These are phyloP conservation scores for Hypomesus transpacificus DNA, from an alignment of 2,113 vertebrate species.

Conservation along the genomic window DNA sequence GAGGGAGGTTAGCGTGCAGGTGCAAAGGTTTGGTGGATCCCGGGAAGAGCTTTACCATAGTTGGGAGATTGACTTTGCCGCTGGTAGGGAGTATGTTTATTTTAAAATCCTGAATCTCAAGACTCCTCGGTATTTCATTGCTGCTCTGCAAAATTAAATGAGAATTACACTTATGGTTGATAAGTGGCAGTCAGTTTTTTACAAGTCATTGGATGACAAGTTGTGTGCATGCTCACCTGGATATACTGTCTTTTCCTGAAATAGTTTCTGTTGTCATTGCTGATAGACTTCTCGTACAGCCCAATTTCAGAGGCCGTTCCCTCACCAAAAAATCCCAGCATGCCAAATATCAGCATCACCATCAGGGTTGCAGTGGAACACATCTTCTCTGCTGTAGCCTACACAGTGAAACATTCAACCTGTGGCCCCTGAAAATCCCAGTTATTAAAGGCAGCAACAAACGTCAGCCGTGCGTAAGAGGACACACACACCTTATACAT, in stretches of 20 bases:
- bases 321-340: slow-evolving; percentile 27
- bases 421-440: neutral
- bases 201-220: neutral
- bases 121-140: slow-evolving; percentile 55
- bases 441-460: slow-evolving; percentile 48
- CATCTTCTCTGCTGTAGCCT: neutral
- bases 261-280: slow-evolving; percentile 15
- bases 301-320: slow-evolving; percentile 27
- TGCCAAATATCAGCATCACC: slow-evolving; percentile 42
- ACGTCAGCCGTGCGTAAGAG: slow-evolving; percentile 43
- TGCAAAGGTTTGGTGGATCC: slow-evolving; percentile 41
- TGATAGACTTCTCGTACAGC: slow-evolving; percentile 26
- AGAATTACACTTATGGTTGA: neutral
- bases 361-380: slow-evolving; percentile 7
- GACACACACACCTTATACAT: slow-evolving; percentile 14
- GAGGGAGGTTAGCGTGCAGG: slow-evolving; percentile 61
- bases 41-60: slow-evolving; percentile 56
- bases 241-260: slow-evolving; percentile 32
- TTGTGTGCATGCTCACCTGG: slow-evolving; percentile 39
- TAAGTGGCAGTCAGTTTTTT: neutral
- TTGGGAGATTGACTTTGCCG: slow-evolving; percentile 45
- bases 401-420: neutral
- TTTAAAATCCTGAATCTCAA: slow-evolving; percentile 56
- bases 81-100: slow-evolving; percentile 42
- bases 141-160: slow-evolving; percentile 35